Percentiles rank a stretch among this genome's conserved stretches.
These are phyloP conservation scores for Acridotheres tristis DNA, from an alignment of 2,797 vertebrate species.

Conservation along the genomic window DNA sequence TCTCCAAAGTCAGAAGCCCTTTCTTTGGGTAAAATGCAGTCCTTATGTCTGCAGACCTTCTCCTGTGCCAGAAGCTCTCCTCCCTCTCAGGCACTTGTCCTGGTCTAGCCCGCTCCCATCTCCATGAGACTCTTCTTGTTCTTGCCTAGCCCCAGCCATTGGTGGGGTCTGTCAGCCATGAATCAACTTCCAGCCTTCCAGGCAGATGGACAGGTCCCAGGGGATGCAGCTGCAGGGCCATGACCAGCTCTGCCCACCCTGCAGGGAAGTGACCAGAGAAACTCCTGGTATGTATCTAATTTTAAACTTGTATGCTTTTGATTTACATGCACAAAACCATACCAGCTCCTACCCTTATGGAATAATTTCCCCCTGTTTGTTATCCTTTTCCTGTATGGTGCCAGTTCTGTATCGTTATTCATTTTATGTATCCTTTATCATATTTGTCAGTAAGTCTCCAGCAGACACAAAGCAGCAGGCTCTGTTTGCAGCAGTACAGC, in stretches of 20 bases:
- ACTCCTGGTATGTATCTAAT: not conserved
- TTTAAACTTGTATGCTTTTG: not conserved
- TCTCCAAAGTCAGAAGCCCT: not conserved
- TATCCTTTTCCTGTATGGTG: not conserved
- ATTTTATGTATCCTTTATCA: conserved; percentile 33
- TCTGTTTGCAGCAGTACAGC: conserved; percentile 21
- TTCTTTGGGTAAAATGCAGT: not conserved
- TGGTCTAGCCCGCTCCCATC: not conserved
- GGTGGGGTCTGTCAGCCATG: not conserved
- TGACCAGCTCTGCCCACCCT: not conserved
- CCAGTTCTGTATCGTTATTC: not conserved
- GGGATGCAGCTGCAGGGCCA: fast-evolving
- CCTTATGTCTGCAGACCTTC: not conserved
- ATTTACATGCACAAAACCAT: not conserved
- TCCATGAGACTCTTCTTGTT: not conserved
- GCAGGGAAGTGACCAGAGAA: fast-evolving
- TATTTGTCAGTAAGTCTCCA: conserved; percentile 39
- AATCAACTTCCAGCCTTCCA: not conserved
- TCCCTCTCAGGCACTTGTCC: not conserved
- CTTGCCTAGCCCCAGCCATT: not conserved
- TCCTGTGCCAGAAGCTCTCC: not conserved
- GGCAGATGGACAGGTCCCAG: fast-evolving
- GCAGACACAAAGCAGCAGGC: conserved; percentile 27
- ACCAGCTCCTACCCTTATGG: not conserved
- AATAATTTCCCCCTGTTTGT: not conserved